Conservation (phyloP, 2,797 vertebrate species). For the Serranus cabrilla region DNA sequence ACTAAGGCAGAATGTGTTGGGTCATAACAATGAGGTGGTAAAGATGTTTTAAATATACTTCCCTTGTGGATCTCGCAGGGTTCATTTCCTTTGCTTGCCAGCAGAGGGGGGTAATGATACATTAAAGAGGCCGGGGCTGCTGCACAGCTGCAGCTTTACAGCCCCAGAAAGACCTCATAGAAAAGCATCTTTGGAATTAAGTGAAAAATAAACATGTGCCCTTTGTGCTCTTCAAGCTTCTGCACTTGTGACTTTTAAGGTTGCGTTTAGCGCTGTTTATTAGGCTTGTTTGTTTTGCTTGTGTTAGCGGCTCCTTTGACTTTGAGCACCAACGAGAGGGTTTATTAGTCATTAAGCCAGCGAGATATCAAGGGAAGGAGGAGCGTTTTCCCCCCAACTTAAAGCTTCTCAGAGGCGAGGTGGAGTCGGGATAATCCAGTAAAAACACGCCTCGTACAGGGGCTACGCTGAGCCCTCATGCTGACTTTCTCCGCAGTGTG, state of each 20-base stretch:
- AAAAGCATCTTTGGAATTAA: slow-evolving; percentile 54
- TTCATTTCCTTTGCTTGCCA: slow-evolving; percentile 52
- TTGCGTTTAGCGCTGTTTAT: slow-evolving; percentile 68
- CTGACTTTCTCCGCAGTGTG: slow-evolving; percentile 42
- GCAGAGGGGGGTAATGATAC: slow-evolving; percentile 82
- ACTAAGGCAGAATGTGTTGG: slow-evolving; percentile 73
- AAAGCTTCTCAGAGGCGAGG: slow-evolving; percentile 59
- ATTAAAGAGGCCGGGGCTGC: slow-evolving; percentile 45
- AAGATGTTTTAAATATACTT: slow-evolving; percentile 73
- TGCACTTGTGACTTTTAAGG: slow-evolving; percentile 63
- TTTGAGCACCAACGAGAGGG: slow-evolving; percentile 65
- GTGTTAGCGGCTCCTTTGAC: slow-evolving; percentile 58
- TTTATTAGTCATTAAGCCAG: slow-evolving; percentile 76
- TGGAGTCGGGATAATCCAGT: slow-evolving; percentile 68
- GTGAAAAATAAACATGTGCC: slow-evolving; percentile 55
- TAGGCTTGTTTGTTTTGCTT: slow-evolving; percentile 70
- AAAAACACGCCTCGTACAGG: slow-evolving; percentile 47
- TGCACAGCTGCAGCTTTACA: slow-evolving; percentile 9
- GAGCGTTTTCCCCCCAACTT: slow-evolving; percentile 40
- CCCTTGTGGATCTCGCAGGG: slow-evolving; percentile 22
- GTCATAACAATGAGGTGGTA: slow-evolving; percentile 78
- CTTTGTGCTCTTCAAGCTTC: slow-evolving; percentile 67
- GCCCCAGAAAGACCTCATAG: slow-evolving; percentile 36
- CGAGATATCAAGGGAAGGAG: slow-evolving; percentile 57
- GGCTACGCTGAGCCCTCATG: slow-evolving; percentile 16